A percentile compares a stretch with the other conserved stretches of the same genome.
These are phyloP conservation scores for Pardalotus punctatus DNA, from an alignment of 2,113 vertebrate genomes.

Conservation along the genomic window DNA sequence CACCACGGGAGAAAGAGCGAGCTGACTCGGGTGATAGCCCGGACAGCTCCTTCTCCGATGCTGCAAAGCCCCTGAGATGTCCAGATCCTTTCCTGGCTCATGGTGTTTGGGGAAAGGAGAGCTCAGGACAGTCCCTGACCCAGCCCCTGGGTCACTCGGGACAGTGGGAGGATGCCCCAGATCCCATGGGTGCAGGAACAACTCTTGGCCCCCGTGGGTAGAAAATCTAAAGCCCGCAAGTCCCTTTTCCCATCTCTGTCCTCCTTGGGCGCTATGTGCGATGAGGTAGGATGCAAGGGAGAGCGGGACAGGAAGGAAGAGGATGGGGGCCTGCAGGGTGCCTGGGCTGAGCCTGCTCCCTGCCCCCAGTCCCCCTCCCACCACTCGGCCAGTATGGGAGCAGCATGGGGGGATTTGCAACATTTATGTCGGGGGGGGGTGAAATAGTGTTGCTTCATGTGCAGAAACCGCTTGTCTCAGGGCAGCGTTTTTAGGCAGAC, in stretches of 20 bases:
- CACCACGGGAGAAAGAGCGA: rapidly evolving
- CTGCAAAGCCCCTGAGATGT: neutral
- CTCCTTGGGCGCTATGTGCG: neutral
- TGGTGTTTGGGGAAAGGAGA: neutral
- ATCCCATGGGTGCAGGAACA: neutral
- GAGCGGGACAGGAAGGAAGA: neutral
- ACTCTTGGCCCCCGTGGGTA: neutral
- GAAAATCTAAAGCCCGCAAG: neutral
- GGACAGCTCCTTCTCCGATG: neutral
- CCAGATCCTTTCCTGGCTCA: neutral
- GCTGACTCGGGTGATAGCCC: neutral
- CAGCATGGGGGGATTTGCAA: rapidly evolving
- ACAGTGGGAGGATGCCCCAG: neutral
- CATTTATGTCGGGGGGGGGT: neutral
- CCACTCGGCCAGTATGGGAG: rapidly evolving
- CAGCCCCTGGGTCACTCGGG: neutral
- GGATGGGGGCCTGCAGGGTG: neutral
- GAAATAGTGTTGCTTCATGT: rapidly evolving
- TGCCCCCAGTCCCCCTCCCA: neutral
- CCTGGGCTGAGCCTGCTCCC: neutral
- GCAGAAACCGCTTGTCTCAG: neutral
- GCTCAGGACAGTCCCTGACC: neutral
- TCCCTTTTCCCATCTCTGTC: neutral
- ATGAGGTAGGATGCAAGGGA: neutral
- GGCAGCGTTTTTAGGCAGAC: neutral